Conservation (phyloP, 2,888 invertebrate genomes). For the Eudemis profundana region DNA sequence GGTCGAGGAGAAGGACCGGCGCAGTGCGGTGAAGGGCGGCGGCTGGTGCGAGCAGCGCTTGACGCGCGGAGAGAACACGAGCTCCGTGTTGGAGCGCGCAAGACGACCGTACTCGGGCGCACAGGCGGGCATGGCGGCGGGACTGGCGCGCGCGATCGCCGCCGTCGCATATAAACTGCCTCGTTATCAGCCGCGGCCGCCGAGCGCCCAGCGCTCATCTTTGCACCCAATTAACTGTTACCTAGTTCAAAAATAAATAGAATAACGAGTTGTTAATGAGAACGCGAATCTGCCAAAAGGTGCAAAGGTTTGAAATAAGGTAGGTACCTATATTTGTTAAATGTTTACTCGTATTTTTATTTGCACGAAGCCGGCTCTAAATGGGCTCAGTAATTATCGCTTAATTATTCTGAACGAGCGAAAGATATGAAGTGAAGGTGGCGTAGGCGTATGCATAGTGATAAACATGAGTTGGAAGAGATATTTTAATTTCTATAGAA, state of each 20-base stretch:
- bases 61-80: slow-evolving; percentile 82
- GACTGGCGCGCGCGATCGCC: slow-evolving; percentile 74
- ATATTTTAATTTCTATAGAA: slow-evolving; percentile 20
- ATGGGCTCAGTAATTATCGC: slow-evolving; percentile 23
- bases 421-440: not conserved
- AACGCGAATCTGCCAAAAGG: slow-evolving; percentile 3
- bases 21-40: slow-evolving; percentile 85
- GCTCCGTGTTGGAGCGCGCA: slow-evolving; percentile 83
- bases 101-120: slow-evolving; percentile 87
- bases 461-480: slow-evolving; percentile 18
- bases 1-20: slow-evolving; percentile 84
- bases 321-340: no score
- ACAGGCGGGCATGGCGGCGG: slow-evolving; percentile 87
- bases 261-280: slow-evolving; percentile 9
- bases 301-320: slow-evolving; percentile 25
- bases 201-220: slow-evolving; percentile 69
- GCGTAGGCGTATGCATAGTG: slow-evolving; percentile 16
- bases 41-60: slow-evolving; percentile 82
- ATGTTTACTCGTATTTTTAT: slow-evolving; percentile 10
- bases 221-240: slow-evolving; percentile 81
- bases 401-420: not conserved
- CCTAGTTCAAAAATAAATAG: slow-evolving; percentile 66
- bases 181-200: slow-evolving; percentile 71
- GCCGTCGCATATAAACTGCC: slow-evolving; percentile 74
- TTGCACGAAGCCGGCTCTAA: slow-evolving; percentile 24